Evolutionary conservation across 2,888 invertebrate species (phyloP).

Genomic region (Oligia strigilis): DNA sequence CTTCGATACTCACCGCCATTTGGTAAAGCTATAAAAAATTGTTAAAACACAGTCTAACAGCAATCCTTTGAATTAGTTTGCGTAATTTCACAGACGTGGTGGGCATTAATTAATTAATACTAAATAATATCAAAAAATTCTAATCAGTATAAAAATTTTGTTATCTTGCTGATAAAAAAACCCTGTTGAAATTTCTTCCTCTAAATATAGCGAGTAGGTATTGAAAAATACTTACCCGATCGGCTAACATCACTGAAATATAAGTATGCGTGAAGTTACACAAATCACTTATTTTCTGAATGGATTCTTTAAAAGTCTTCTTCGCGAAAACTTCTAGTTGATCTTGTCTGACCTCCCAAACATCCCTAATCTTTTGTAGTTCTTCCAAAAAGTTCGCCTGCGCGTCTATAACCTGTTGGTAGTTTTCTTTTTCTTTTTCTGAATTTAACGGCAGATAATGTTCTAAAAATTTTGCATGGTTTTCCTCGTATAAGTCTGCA

Average conservation of each 20-base stretch:
- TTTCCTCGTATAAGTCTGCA: constrained; percentile 66
- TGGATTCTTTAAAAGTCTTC: constrained; percentile 70
- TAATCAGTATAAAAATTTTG: too few species aligned
- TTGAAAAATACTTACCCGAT: constrained; percentile 67
- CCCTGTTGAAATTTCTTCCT: too few species aligned
- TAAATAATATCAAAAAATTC: background rate
- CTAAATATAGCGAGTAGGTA: background rate
- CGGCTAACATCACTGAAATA: constrained; percentile 72
- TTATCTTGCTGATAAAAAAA: background rate
- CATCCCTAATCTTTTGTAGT: constrained; percentile 64
- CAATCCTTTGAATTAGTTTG: background rate
- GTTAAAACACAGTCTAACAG: background rate
- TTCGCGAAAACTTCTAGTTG: constrained; percentile 72
- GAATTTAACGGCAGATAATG: constrained; percentile 72
- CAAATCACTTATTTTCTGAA: constrained; percentile 71
- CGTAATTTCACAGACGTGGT: background rate
- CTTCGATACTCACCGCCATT: constrained; percentile 42
- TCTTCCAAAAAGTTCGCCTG: constrained; percentile 66
- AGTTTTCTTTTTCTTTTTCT: constrained; percentile 68
- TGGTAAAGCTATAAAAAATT: constrained; percentile 33
- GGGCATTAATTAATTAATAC: background rate
- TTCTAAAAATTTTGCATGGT: constrained; percentile 73
- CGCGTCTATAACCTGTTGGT: constrained; percentile 69
- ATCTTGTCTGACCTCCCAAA: constrained; percentile 68
- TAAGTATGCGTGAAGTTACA: constrained; percentile 75